These are phyloP conservation scores for Potamilus streckersoni DNA, from an alignment of 1,140 invertebrate genomes.

Conservation along the genomic window DNA sequence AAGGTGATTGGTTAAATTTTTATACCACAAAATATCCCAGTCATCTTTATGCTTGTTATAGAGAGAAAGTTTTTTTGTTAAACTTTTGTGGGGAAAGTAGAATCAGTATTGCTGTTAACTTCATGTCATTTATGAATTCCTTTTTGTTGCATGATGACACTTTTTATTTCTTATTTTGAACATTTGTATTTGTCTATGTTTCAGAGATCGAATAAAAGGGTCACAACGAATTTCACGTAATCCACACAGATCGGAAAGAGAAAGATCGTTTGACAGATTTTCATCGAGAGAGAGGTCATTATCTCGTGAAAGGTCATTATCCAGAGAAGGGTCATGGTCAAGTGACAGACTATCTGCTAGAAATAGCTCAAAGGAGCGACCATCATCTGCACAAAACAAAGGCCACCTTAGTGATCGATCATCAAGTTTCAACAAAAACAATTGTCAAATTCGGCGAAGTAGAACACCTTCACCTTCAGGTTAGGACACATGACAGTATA, in stretches of 20 bases:
- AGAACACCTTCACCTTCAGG: slow-evolving; percentile 55
- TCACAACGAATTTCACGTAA: slow-evolving; percentile 27
- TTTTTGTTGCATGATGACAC: neutral
- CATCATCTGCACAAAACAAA: slow-evolving; percentile 44
- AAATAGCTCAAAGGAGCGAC: slow-evolving; percentile 41
- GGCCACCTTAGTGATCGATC: slow-evolving; percentile 42
- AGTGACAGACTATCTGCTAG: slow-evolving; percentile 42
- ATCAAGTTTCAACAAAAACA: slow-evolving; percentile 32
- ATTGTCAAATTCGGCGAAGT: slow-evolving; percentile 40
- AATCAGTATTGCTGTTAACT: neutral
- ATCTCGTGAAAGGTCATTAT: slow-evolving; percentile 41
- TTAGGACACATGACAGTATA: slow-evolving; percentile 20
- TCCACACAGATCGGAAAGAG: slow-evolving; percentile 18
- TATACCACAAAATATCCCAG: too few species aligned
- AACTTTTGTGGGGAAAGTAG: neutral
- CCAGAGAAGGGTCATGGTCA: slow-evolving; percentile 47
- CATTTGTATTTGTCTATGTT: slow-evolving; percentile 8
- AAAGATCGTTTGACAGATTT: slow-evolving; percentile 31
- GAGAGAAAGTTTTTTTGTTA: neutral
- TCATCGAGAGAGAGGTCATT: slow-evolving; percentile 39
- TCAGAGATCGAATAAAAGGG: slow-evolving; percentile 37
- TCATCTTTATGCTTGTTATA: neutral
- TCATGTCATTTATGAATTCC: neutral
- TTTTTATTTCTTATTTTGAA: neutral
- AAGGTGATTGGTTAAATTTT: too few species aligned